Evolutionary conservation across 2,888 invertebrate species (phyloP), one percentile per base, ranked within the genome.

Genomic region (Encarsia formosa): DNA sequence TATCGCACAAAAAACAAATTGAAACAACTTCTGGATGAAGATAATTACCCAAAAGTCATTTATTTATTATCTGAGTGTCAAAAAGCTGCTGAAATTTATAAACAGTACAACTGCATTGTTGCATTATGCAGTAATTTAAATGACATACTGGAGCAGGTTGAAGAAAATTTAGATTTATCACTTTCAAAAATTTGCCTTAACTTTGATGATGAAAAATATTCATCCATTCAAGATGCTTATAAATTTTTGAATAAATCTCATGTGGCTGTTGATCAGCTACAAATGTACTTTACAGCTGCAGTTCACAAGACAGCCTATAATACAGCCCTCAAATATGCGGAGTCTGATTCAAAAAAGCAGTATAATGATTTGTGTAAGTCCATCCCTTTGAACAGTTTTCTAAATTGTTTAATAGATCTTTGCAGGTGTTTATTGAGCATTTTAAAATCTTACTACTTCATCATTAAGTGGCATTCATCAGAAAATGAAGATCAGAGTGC

Each of bases 241-340:
- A 82, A 83, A 32, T 77, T 96, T 19, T 75, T 98, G 4, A 94
- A 93, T 1, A 97, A 97, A 75, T 91, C 90, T 0, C 86, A 94
- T 74, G 86, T 88, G 2, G 92, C 94, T 0, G 89, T 95, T 84
- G 96, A 97, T 71, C 94, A 95, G 70, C 74, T 97, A 9, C 91
- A 93, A 62, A 94, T 97, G 83, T 94, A 96, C 71, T 95, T 92
- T 65, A 89, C 93, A 1, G 92, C 92, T 34, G 90, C 93, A 0
- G 90, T 97, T 15, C 95, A 91, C 61, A 88, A 87, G 56, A 83
- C 86, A 0, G 86, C 91, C 0, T 81, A 82, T 20, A 78, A 79
- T 38, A 79, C 82, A 1, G 75, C 85, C 0, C 80, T 79, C 54
- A 77, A 77, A 1, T 81, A 81, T 63, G 78, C 68, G 3, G 26